A percentile compares a stretch with the other conserved stretches of the same genome.
phyloP scores from a whole-genome alignment of 2,113 vertebrate species.

The Eurypyga helias region DNA sequence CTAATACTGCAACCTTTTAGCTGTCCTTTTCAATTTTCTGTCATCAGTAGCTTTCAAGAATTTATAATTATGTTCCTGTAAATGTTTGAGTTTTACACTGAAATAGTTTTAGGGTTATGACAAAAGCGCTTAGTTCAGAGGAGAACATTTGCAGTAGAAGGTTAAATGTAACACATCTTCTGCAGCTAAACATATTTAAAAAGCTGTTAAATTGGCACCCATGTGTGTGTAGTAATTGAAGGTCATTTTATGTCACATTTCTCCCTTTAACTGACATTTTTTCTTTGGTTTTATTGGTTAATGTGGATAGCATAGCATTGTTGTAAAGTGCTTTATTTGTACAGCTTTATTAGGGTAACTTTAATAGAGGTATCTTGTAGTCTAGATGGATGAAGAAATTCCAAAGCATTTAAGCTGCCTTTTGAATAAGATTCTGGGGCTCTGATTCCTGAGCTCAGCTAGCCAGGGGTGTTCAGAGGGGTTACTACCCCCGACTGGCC shows the following conservation, averaged over 20 bases:
- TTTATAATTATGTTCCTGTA: slow-evolving; percentile 57
- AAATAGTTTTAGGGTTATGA: slow-evolving; percentile 30
- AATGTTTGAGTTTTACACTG: slow-evolving; percentile 36
- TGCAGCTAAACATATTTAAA: slow-evolving; percentile 15
- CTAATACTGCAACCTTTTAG: neutral
- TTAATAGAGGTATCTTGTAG: neutral
- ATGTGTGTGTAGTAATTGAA: slow-evolving; percentile 33
- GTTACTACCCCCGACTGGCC: neutral
- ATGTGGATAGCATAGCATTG: neutral
- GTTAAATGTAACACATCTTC: slow-evolving; percentile 31
- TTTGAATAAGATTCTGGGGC: neutral
- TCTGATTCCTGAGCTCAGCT: neutral
- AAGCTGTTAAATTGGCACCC: slow-evolving; percentile 54
- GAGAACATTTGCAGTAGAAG: slow-evolving; percentile 14
- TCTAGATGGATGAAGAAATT: neutral
- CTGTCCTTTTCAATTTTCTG: slow-evolving; percentile 15
- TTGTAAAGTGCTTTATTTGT: neutral
- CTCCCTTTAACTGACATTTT: neutral
- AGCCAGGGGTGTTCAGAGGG: neutral
- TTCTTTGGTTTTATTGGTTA: neutral
- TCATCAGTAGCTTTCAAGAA: slow-evolving; percentile 24
- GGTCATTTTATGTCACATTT: slow-evolving; percentile 22
- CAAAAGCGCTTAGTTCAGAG: neutral
- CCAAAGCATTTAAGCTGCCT: neutral
- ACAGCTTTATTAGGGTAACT: neutral